These are phyloP conservation scores for Boloria euphrosyne DNA, from an alignment of 2,888 invertebrate genomes.

Conservation along the genomic window DNA sequence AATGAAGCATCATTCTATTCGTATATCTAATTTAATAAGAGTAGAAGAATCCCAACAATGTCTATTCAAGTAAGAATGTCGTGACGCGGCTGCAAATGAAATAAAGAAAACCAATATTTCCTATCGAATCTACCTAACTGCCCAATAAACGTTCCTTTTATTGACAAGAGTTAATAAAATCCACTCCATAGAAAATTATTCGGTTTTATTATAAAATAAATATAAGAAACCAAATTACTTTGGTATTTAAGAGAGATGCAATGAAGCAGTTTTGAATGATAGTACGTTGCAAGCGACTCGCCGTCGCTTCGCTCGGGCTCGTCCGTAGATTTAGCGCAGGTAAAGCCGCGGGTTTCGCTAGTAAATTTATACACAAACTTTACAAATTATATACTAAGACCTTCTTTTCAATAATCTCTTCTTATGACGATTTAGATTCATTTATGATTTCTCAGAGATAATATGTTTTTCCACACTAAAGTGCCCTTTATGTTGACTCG, in stretches of 20 bases:
- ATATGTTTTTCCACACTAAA: too few species aligned
- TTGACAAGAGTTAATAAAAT: conserved; percentile 52
- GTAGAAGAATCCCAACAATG: conserved; percentile 12
- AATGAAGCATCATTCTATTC: neutral
- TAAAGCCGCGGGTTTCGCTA: too few species aligned
- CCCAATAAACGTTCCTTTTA: conserved; percentile 63
- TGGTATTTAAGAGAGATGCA: neutral
- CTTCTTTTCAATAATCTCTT: too few species aligned
- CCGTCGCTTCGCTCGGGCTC: too few species aligned
- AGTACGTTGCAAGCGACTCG: too few species aligned
- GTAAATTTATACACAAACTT: too few species aligned
- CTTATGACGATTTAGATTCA: too few species aligned
- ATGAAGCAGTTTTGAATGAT: neutral
- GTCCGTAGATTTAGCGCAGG: too few species aligned
- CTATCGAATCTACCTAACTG: conserved; percentile 66
- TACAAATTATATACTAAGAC: too few species aligned
- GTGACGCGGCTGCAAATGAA: conserved; percentile 31
- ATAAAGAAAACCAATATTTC: conserved; percentile 50
- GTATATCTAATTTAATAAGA: neutral
- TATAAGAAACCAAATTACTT: neutral
- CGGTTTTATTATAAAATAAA: conserved; percentile 34
- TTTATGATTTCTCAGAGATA: too few species aligned
- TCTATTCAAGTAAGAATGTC: conserved; percentile 15
- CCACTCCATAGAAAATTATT: conserved; percentile 45
- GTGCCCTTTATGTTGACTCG: too few species aligned